Evolutionary conservation across 35 echinoderm and acorn worm genomes (phyloP), one percentile per base, ranked within the genome.

Genomic region (Apostichopus parvimensis): DNA sequence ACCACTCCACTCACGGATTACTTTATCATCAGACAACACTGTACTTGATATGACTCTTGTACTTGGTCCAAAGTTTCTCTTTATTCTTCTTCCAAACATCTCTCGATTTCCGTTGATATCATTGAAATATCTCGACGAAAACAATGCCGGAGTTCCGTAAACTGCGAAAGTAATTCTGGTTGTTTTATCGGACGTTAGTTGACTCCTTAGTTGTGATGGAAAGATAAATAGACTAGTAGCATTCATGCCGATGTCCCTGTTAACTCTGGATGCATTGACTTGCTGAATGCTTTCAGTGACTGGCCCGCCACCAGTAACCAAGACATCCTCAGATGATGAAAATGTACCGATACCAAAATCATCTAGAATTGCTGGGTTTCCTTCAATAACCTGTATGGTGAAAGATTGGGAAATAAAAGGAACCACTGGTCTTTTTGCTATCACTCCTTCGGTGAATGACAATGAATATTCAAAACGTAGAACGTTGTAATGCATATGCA

Each of bases 11-110:
- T 34, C 68, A 8, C 3, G 20, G 86, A 88, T 11, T 54, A 34
- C 62, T 8, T 53, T 64, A 72, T 45, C 86, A 52, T 21, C 86
- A 14, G 86, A 72, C 9, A 73, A 88, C 4, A 88, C 57, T 3
- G 61, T 66, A 21, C 22, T 88, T n/a, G 86, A 88, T 18, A 88
- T 21, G 4, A 88, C 86, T 45, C 86, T 88, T 57, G 86, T 88
- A 45, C 72, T 73, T 0, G 68, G 61, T 20, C 24, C 64, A 8
- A 23, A 60, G 5, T 21, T 66, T 66, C 68, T 71, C 52, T 66
- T 88, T 11, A 66, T 34, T 72, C 86, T 88, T 54, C 86, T 72
- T 8, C 52, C 28, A n/a, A 65, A 88, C 5, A 23, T 5, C 7
- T 15, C 45, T 64, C 18, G 60, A 15, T 72, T 88, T 7, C 21